Conservation (phyloP, 2,113 vertebrate species). For the Chloropsis hardwickii region DNA sequence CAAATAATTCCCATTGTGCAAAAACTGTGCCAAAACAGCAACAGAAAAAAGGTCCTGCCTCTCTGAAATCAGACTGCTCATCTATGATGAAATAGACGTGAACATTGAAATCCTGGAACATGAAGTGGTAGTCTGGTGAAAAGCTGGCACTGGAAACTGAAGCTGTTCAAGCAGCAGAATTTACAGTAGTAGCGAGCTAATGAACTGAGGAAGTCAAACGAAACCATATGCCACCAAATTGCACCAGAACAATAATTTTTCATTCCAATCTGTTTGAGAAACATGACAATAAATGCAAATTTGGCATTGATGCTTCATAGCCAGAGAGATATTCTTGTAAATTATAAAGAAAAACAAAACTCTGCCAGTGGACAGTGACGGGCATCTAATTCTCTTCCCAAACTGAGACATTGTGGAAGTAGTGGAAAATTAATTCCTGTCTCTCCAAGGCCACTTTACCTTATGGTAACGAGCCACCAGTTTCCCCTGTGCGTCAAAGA, state of each 20-base stretch:
- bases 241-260: background rate
- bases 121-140: background rate
- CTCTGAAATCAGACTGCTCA: background rate
- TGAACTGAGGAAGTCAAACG: background rate
- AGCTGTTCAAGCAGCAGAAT: background rate
- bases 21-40: background rate
- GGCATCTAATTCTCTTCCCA: constrained; percentile 38
- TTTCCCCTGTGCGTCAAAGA: constrained; percentile 67
- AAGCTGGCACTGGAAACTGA: background rate
- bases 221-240: background rate
- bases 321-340: background rate
- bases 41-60: background rate
- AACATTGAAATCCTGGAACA: background rate
- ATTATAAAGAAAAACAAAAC: background rate
- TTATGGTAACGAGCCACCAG: constrained; percentile 74
- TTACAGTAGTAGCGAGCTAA: background rate
- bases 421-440: background rate
- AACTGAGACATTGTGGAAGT: background rate
- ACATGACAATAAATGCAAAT: background rate
- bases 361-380: background rate
- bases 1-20: background rate
- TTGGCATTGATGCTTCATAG: background rate
- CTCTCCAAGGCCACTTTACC: constrained; percentile 73
- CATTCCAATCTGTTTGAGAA: background rate
- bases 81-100: background rate